Conservation (phyloP, 2,113 vertebrate genomes). For the Zosterops japonicus region DNA sequence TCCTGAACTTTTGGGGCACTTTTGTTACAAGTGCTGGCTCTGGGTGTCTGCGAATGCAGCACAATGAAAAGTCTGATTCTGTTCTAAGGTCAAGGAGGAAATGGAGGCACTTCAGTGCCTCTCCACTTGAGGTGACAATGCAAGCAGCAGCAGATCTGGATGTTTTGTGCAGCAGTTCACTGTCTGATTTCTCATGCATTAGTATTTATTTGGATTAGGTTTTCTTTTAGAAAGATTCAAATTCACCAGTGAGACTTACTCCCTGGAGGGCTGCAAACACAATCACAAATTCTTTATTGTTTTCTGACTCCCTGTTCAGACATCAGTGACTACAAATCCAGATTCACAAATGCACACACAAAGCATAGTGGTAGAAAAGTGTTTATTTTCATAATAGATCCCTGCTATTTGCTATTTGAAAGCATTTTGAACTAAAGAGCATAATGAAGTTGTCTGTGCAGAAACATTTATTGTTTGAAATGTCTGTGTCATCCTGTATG, state of each 20-base stretch:
- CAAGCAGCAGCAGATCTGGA: background rate
- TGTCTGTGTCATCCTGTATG: background rate
- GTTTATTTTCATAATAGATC: background rate
- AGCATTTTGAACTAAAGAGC: background rate
- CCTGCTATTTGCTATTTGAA: background rate
- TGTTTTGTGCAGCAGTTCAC: background rate
- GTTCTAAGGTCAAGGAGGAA: conserved; percentile 2
- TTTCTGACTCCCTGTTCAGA: background rate
- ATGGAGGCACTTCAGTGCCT: background rate
- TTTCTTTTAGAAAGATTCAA: background rate
- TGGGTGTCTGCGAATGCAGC: background rate
- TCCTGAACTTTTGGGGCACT: background rate
- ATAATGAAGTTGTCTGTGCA: background rate
- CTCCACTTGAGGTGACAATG: background rate
- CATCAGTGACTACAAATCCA: background rate
- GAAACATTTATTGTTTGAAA: background rate
- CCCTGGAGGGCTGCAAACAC: rapidly evolving
- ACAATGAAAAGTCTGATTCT: background rate
- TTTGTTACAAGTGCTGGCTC: background rate
- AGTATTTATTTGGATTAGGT: background rate
- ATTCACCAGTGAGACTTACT: background rate
- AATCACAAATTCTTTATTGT: background rate
- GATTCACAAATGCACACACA: background rate
- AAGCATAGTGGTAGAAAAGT: background rate
- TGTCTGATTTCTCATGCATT: background rate